Evolutionary conservation across 2,888 invertebrate genomes (phyloP).

Genomic region (Athalia circularis): DNA sequence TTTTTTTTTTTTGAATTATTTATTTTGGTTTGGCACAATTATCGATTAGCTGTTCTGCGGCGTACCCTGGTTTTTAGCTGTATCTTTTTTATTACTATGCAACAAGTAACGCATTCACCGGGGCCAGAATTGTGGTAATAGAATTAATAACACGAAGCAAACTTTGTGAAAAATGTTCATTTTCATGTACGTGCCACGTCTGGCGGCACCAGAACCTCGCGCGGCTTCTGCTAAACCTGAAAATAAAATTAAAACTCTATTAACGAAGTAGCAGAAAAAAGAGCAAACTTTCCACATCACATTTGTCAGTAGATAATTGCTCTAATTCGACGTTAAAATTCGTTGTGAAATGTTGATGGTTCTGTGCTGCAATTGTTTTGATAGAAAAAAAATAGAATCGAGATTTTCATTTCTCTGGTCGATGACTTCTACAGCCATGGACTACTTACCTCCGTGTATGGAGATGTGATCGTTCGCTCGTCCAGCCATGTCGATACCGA

Average conservation of each 20-base stretch:
- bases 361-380: no score
- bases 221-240: conserved; percentile 70
- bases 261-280: no score
- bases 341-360: no score
- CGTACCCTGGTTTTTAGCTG: conserved; percentile 51
- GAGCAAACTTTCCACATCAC: no score
- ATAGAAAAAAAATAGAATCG: no score
- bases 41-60: conserved; percentile 53
- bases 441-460: conserved; percentile 78
- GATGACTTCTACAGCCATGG: no score
- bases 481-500: conserved; percentile 76
- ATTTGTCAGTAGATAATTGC: no score
- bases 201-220: conserved; percentile 64
- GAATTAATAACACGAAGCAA: conserved; percentile 50
- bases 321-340: no score
- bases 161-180: conserved; percentile 46
- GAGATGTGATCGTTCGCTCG: conserved; percentile 76
- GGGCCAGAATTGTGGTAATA: conserved; percentile 53
- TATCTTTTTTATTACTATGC: conserved; percentile 26
- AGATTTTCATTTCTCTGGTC: no score
- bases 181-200: conserved; percentile 20
- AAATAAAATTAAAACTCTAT: conserved; percentile 12
- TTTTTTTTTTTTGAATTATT: conserved; percentile 33
- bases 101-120: conserved; percentile 53
- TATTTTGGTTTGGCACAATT: conserved; percentile 50